Percentiles rank a stretch among this genome's conserved stretches.
Conservation (phyloP, 1,140 invertebrate genomes). For the Manduca sexta region DNA sequence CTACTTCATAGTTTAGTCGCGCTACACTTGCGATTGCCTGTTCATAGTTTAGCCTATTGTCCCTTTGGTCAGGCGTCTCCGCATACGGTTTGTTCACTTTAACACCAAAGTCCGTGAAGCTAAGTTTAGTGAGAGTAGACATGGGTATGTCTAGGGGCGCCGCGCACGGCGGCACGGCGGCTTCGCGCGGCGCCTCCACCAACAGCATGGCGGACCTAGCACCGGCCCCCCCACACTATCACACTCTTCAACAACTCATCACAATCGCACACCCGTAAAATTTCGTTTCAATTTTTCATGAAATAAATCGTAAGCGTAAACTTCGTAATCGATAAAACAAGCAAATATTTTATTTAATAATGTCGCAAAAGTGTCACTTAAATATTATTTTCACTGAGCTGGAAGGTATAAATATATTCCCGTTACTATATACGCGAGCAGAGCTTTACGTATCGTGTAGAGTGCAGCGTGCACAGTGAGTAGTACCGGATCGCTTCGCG, state of each 20-base stretch:
- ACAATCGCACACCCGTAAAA: conserved; percentile 18
- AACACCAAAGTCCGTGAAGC: conserved; percentile 63
- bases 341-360: conserved; percentile 5
- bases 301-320: not conserved
- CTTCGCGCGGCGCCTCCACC: conserved; percentile 66
- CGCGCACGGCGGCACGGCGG: conserved; percentile 65
- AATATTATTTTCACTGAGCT: not conserved
- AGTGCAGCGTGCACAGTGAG: conserved; percentile 2
- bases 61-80: conserved; percentile 34
- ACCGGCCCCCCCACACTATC: conserved; percentile 26
- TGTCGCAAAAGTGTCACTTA: not conserved
- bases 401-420: conserved; percentile 4
- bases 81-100: conserved; percentile 59
- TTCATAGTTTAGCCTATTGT: conserved; percentile 51
- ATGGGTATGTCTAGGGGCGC: conserved; percentile 61
- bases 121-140: conserved; percentile 60
- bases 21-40: conserved; percentile 45
- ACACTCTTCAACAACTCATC: conserved; percentile 39
- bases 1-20: conserved; percentile 40
- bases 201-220: conserved; percentile 59
- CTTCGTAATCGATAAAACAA: conserved; percentile 6
- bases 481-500: conserved; percentile 45
- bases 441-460: conserved; percentile 13
- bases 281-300: not conserved
- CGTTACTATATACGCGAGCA: conserved; percentile 1